phyloP scores from a whole-genome alignment of 2,113 vertebrate species.

The Leptobrachium ailaonicum region DNA sequence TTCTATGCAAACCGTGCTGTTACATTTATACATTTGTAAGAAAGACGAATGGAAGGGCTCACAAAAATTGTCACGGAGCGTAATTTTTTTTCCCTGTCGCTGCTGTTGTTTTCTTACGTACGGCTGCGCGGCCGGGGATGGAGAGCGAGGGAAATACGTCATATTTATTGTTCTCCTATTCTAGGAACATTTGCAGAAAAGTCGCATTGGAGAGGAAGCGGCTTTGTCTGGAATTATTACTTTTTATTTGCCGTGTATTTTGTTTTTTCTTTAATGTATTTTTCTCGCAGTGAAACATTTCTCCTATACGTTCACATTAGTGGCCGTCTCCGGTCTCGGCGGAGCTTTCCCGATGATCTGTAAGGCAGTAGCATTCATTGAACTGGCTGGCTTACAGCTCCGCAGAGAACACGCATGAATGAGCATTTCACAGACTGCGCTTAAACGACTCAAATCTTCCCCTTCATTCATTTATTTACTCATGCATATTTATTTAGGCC shows the following conservation, averaged over 20 bases:
- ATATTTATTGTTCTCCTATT: conserved; percentile 14
- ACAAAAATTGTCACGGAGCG: background rate
- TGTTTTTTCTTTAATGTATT: background rate
- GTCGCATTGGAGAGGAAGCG: conserved; percentile 6
- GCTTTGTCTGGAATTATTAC: conserved; percentile 16
- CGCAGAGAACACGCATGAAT: conserved; percentile 21
- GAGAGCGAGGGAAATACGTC: conserved; percentile 13
- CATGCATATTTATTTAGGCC: background rate
- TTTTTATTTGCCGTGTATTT: conserved; percentile 12
- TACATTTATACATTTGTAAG: background rate
- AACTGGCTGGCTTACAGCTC: conserved; percentile 36
- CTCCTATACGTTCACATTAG: conserved; percentile 17
- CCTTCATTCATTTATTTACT: conserved; percentile 22
- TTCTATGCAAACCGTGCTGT: background rate
- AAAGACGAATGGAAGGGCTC: background rate
- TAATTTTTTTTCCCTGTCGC: background rate
- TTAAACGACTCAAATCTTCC: conserved; percentile 22
- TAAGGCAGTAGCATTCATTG: conserved; percentile 34
- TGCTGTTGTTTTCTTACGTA: background rate
- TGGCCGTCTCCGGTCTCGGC: conserved; percentile 27
- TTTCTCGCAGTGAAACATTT: conserved; percentile 21
- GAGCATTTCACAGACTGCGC: conserved; percentile 25
- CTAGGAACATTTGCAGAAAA: conserved; percentile 4
- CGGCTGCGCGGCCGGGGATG: background rate
- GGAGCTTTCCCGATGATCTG: conserved; percentile 42